Conservation (phyloP, 2,888 invertebrate species). For the Aproaerema taeniolella region DNA sequence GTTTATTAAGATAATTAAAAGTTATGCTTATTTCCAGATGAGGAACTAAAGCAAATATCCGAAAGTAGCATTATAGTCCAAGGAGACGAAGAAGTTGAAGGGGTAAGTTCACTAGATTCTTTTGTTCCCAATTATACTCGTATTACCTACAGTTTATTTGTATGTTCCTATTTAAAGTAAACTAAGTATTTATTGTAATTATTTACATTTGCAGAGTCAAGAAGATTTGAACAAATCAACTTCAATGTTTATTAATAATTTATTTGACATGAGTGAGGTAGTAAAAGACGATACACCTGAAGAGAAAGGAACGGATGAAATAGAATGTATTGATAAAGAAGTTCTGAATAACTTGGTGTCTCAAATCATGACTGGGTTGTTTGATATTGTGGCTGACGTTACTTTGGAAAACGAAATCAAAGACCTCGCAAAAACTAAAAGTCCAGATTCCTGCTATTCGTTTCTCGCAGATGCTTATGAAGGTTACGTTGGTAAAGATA, state of each 20-base stretch:
- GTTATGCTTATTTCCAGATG: constrained; percentile 27
- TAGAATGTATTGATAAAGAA: constrained; percentile 28
- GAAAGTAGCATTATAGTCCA: constrained; percentile 50
- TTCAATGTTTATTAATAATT: constrained; percentile 53
- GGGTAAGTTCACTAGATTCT: constrained; percentile 30
- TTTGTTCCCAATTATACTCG: no score
- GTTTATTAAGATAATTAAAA: background rate
- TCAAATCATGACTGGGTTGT: constrained; percentile 35
- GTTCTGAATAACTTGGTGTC: constrained; percentile 17
- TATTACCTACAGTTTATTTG: background rate
- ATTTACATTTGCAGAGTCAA: constrained; percentile 31
- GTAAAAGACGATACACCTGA: constrained; percentile 31
- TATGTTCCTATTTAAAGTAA: no score
- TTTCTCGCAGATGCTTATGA: constrained; percentile 39
- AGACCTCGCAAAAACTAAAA: no score
- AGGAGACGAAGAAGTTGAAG: constrained; percentile 55
- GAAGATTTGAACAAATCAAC: constrained; percentile 45
- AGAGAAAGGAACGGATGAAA: constrained; percentile 22
- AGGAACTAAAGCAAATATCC: constrained; percentile 23
- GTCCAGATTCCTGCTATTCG: constrained; percentile 43
- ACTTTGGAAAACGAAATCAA: no score
- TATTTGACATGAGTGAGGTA: constrained; percentile 64
- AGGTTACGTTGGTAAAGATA: constrained; percentile 31
- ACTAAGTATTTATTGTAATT: constrained; percentile 8
- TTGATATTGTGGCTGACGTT: constrained; percentile 1